A percentile compares a stretch with the other conserved stretches of the same genome.
Conservation (phyloP, 2,888 invertebrate genomes). For the Monopis laevigella region DNA sequence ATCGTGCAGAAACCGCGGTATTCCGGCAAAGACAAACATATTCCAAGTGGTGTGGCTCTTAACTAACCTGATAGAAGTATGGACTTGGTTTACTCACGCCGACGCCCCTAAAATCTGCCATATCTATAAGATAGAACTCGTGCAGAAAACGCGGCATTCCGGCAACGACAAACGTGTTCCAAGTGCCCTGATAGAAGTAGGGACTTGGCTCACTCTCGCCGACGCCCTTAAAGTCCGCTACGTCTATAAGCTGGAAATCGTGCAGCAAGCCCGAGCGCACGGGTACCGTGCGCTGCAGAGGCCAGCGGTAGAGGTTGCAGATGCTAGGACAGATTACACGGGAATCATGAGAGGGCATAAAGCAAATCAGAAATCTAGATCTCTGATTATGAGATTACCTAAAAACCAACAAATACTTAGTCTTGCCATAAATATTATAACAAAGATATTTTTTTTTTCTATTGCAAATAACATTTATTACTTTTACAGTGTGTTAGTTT, state of each 20-base stretch:
- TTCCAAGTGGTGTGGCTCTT: too few species aligned
- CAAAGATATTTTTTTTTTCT: too few species aligned
- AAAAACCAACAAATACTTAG: too few species aligned
- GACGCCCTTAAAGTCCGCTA: conserved; percentile 94
- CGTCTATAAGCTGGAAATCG: conserved; percentile 96
- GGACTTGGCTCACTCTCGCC: conserved; percentile 99
- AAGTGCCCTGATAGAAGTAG: conserved; percentile 96
- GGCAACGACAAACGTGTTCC: conserved; percentile 83
- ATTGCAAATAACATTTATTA: too few species aligned
- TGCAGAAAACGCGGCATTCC: conserved; percentile 86
- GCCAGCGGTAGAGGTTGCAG: conserved; percentile 94
- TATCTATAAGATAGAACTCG: conserved; percentile 96
- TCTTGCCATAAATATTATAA: too few species aligned
- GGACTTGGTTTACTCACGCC: conserved; percentile 99
- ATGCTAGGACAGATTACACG: too few species aligned
- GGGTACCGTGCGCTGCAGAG: conserved; percentile 82
- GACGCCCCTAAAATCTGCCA: conserved; percentile 94
- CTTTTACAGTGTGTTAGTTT: too few species aligned
- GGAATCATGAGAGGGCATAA: too few species aligned
- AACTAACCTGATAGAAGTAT: conserved; percentile 95
- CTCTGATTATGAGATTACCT: too few species aligned
- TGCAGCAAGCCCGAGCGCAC: conserved; percentile 93
- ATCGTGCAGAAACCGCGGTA: too few species aligned
- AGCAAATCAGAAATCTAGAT: too few species aligned
- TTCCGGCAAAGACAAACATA: too few species aligned